Evolutionary conservation across 2,113 vertebrate genomes (phyloP), one percentile per base, ranked within the genome.

Genomic region (Sporophila hypoxantha): DNA sequence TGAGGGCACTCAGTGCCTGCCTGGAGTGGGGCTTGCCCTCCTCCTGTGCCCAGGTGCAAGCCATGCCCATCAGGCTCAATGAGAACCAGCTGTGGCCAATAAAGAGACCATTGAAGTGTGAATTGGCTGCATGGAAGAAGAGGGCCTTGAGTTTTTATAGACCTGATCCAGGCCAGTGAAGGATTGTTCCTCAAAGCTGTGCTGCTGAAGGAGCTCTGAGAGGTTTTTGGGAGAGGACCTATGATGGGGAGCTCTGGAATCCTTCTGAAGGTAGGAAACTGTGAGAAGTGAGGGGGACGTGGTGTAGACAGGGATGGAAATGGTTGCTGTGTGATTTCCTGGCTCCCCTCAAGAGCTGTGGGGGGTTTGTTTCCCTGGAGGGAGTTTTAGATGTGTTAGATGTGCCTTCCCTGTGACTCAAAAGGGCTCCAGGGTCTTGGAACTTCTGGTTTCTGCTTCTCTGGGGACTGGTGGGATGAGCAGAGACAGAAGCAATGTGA

Each of bases 161-260:
- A 26, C 2, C 21, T 41, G 50, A 17, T 30, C n/a, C 7, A 23
- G 78, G 50, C 0, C 0, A 0, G 3, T 1, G 13, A 5, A 46
- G 3, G 9, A 1, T 7, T 22, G 5, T 29, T 61, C 36, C 9
- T 25, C 5, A 3, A 57, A 26, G 23, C 3, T 42, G 29, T 0
- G 2, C 23, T 2, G 17, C 4, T 15, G 2, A 4, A 13, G 36
- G 41, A 68, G 22, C 12, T 25, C 3, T 1, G 20, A 55, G 37
- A 55, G 4, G 36, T 7, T 47, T 17, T 0, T 3, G 26, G 50
- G 32, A 42, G 30, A 47, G 8, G 12, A 42, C 2, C 16, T 29
- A 6, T 1, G 4, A 8, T 59, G 71, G 20, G 5, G 46, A 67
- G 11, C n/a, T 32, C 17, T 44, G 61, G 44, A 10, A 20, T 23